These are phyloP conservation scores for Moxostoma hubbsi DNA, from an alignment of 2,797 vertebrate genomes.

Conservation along the genomic window DNA sequence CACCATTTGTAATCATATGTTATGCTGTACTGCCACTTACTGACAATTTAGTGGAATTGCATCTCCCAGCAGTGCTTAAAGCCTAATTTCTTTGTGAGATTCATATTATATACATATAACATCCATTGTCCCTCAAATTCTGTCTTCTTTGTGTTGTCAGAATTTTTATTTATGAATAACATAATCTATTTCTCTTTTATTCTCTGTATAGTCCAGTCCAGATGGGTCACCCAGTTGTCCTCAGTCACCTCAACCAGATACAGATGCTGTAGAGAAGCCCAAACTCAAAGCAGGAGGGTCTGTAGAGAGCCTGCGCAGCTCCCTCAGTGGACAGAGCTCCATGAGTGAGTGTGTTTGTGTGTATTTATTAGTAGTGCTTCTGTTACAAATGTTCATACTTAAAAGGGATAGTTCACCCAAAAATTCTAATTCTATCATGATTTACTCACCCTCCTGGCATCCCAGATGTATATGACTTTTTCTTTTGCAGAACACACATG, in stretches of 20 bases:
- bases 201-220: conserved; percentile 79
- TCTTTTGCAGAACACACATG: no score
- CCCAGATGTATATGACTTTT: no score
- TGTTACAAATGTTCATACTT: no score
- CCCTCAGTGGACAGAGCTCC: conserved; percentile 96
- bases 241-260: conserved; percentile 82
- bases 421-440: no score
- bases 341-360: conserved; percentile 85
- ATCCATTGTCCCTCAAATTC: not conserved
- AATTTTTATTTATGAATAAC: not conserved
- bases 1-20: not conserved
- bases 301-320: conserved; percentile 95
- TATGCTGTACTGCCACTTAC: conserved; percentile 36
- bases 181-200: conserved; percentile 24
- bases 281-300: conserved; percentile 97
- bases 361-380: not conserved
- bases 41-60: not conserved
- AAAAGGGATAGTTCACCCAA: no score
- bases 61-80: not conserved
- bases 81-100: not conserved
- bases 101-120: conserved; percentile 8
- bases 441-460: no score
- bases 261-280: conserved; percentile 89
- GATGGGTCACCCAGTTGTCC: conserved; percentile 86
- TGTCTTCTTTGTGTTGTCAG: no score